phyloP scores from a whole-genome alignment of 1,140 invertebrate species.

The Aphis craccivora region DNA sequence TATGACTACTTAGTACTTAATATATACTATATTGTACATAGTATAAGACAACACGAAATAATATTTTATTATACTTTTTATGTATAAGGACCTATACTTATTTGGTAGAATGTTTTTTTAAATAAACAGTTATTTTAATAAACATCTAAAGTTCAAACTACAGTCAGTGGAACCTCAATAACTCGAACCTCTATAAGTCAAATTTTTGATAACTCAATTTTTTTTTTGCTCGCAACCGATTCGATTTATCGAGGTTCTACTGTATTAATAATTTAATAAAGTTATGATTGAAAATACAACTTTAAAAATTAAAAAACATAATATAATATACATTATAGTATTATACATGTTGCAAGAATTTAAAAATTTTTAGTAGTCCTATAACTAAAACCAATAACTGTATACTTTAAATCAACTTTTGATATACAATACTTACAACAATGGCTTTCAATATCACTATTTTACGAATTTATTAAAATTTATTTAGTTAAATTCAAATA shows the following conservation, averaged over 20 bases:
- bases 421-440: neutral
- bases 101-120: neutral
- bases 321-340: neutral
- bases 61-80: neutral
- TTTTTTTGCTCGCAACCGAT: no score
- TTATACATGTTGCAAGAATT: neutral
- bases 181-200: no score
- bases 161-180: no score
- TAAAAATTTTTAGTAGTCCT: neutral
- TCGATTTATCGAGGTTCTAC: no score
- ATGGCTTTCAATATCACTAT: neutral
- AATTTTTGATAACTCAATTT: no score
- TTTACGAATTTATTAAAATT: neutral
- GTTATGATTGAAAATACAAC: neutral
- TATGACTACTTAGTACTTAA: no score
- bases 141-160: neutral
- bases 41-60: neutral
- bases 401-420: neutral
- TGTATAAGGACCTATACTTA: neutral
- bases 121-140: neutral
- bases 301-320: neutral
- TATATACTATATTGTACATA: neutral
- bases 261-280: neutral
- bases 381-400: neutral
- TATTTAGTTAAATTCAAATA: constrained; percentile 59